Evolutionary conservation across 2,888 invertebrate species (phyloP).

Genomic region (Drosophila mayaguana): DNA sequence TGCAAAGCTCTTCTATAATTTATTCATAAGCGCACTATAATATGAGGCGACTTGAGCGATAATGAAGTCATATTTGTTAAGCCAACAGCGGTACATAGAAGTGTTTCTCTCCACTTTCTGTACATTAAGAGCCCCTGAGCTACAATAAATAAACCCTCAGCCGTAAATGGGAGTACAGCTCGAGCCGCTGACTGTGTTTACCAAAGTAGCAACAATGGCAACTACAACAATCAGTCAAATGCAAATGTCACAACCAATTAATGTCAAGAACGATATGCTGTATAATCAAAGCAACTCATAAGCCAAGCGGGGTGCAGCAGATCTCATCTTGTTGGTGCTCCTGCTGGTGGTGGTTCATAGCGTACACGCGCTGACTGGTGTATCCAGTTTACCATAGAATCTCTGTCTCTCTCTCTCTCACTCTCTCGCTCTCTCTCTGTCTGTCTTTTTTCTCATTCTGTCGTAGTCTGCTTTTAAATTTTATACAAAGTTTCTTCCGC

Average conservation of each 20-base stretch:
- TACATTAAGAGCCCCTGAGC: conserved; percentile 12
- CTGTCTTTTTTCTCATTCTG: neutral
- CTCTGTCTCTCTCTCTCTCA: conserved; percentile 1
- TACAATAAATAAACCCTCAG: conserved; percentile 37
- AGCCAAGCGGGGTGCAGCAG: conserved; percentile 16
- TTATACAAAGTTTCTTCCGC: conserved; percentile 50
- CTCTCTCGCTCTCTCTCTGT: neutral
- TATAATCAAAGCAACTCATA: conserved; percentile 37
- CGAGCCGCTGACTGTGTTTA: conserved; percentile 16
- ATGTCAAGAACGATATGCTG: conserved; percentile 81
- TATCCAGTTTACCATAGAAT: conserved; percentile 59
- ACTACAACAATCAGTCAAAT: conserved; percentile 79
- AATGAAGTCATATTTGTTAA: conserved; percentile 79
- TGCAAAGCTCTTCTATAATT: conserved; percentile 71
- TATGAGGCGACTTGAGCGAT: conserved; percentile 56
- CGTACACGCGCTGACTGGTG: conserved; percentile 51
- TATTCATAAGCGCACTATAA: conserved; percentile 57
- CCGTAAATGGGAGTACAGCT: conserved; percentile 6
- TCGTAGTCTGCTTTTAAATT: neutral
- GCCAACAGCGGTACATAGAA: conserved; percentile 45
- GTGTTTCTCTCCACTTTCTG: conserved; percentile 32
- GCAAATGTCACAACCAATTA: conserved; percentile 84
- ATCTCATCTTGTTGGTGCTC: conserved; percentile 37
- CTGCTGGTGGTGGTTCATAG: conserved; percentile 41
- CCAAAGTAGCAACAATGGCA: conserved; percentile 80